Evolutionary conservation across 2,888 invertebrate genomes (phyloP).

Genomic region (Eupithecia abbreviata): DNA sequence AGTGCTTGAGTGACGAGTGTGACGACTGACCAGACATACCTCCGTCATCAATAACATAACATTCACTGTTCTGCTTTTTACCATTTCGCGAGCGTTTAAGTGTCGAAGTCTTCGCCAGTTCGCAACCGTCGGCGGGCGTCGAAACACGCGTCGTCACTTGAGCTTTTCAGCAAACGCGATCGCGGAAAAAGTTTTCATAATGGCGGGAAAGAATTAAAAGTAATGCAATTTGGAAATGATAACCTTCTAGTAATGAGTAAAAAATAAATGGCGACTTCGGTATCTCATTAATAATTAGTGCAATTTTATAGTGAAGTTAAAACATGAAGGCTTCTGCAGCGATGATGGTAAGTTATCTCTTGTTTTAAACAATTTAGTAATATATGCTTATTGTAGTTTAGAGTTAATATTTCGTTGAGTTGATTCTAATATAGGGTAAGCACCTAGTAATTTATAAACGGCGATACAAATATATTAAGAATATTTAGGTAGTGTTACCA

Average conservation of each 20-base stretch:
- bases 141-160: conserved; percentile 51
- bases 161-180: conserved; percentile 42
- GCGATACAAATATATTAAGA: background rate
- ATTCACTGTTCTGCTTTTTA: conserved; percentile 23
- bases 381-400: background rate
- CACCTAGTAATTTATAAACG: background rate
- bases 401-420: background rate
- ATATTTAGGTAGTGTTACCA: too few relatives aligned
- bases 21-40: conserved; percentile 34
- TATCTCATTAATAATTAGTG: conserved; percentile 14
- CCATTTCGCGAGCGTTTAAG: conserved; percentile 39
- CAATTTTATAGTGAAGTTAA: conserved; percentile 45
- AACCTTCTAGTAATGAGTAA: conserved; percentile 10
- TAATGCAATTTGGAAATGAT: conserved; percentile 27
- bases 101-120: conserved; percentile 54
- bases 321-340: conserved; percentile 61
- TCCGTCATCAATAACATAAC: conserved; percentile 46
- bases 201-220: conserved; percentile 65
- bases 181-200: conserved; percentile 72
- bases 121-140: conserved; percentile 55
- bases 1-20: conserved; percentile 39
- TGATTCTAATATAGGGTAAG: background rate
- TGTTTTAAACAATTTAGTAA: background rate
- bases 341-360: conserved; percentile 39
- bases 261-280: conserved; percentile 30